phyloP scores from a whole-genome alignment of 1,140 invertebrate species.

The Eriosoma lanigerum region DNA sequence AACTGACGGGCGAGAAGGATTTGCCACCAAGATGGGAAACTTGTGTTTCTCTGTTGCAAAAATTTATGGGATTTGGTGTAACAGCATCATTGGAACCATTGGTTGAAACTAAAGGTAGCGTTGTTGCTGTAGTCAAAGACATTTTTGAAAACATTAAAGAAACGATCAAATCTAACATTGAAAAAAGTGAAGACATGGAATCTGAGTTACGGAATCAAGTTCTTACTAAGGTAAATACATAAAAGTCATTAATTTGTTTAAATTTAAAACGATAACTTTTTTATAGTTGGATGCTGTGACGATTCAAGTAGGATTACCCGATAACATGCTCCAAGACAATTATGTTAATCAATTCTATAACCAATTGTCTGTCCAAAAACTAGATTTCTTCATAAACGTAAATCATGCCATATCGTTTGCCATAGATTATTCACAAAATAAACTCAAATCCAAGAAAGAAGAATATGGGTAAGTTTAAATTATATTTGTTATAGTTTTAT shows the following conservation, averaged over 20 bases:
- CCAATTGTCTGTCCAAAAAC: slow-evolving; percentile 60
- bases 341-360: slow-evolving; percentile 61
- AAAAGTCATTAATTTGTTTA: too few relatives aligned
- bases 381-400: slow-evolving; percentile 62
- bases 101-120: slow-evolving; percentile 52
- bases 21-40: slow-evolving; percentile 63
- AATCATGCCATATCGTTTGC: slow-evolving; percentile 59
- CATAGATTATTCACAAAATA: slow-evolving; percentile 56
- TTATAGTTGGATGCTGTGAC: slow-evolving; percentile 60
- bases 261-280: too few relatives aligned
- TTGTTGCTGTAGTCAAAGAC: slow-evolving; percentile 53
- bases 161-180: slow-evolving; percentile 15
- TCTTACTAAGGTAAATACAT: slow-evolving; percentile 58
- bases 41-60: slow-evolving; percentile 62
- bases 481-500: too few relatives aligned
- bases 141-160: slow-evolving; percentile 49
- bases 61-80: slow-evolving; percentile 63
- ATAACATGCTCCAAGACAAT: slow-evolving; percentile 58
- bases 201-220: slow-evolving; percentile 53
- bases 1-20: slow-evolving; percentile 60
- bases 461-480: slow-evolving; percentile 55
- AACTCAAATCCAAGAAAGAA: slow-evolving; percentile 56
- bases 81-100: slow-evolving; percentile 61
- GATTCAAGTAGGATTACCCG: slow-evolving; percentile 63
- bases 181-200: neutral